Evolutionary conservation across 2,888 invertebrate species (phyloP), one percentile per base, ranked within the genome.

Genomic region (Anoplius nigerrimus): DNA sequence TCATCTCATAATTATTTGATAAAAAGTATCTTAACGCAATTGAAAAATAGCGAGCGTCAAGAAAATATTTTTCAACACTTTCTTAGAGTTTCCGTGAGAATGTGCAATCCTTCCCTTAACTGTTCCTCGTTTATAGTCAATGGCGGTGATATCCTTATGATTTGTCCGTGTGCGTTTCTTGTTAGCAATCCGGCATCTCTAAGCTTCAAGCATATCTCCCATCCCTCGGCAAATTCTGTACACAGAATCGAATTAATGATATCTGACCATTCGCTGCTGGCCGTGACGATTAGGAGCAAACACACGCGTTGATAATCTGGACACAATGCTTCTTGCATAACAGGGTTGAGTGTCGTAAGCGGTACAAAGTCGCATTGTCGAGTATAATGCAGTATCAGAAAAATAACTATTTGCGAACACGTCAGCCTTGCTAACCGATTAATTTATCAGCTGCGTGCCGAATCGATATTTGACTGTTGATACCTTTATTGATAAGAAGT

Each of bases 91-190:
- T 76, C 88, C 27, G 85, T 89, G 60, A 93, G 91, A 72, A 93
- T 93, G 34, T 90, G 86, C 4, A 90, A 79, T 68, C 92, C 92
- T 76, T 93, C 91, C 48, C 88, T 80, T 8, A 93, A 70, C 85
- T 94, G 91, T 27, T 89, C 87, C 75, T 92, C 91, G 11, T 86
- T 92, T 75, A 94, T 93, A n/a, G 90, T 89, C 0, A 94, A 89
- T 0, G 94, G 94, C 13, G 94, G 94, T 0, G 94, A 93, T 82
- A 95, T 91, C 63, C 94, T 90, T 69, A 94, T 92, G 75, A 92
- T 92, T 83, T 93, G 92, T n/a, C 92, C 93, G 78, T 94, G 94
- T 0, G 94, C 94, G 11, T 94, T 93, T 85, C 94, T 94, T 2
- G 94, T 92, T 55, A 95, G 85, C 22, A 95, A 87, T 20, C 94